Conservation (phyloP, 2,113 vertebrate species). For the Chionomys nivalis region DNA sequence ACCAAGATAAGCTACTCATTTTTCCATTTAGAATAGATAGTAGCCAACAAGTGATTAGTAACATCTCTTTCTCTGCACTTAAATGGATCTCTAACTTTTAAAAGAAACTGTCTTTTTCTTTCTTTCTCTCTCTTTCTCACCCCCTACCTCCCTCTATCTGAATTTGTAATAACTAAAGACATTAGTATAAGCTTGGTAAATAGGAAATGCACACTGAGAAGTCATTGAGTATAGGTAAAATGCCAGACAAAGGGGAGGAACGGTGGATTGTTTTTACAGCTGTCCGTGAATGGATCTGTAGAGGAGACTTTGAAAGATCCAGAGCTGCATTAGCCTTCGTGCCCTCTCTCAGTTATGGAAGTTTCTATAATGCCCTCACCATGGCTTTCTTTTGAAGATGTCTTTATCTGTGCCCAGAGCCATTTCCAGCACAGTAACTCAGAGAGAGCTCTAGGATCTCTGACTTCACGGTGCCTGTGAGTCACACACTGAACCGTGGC, state of each 20-base stretch:
- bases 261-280: neutral
- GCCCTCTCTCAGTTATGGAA: neutral
- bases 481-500: neutral
- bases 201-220: neutral
- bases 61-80: neutral
- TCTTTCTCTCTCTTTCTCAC: neutral
- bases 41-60: conserved; percentile 1
- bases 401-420: neutral
- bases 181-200: neutral
- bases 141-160: neutral
- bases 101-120: neutral
- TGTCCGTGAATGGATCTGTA: neutral
- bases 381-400: neutral
- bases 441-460: neutral
- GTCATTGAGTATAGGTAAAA: neutral
- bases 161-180: neutral
- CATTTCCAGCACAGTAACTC: neutral
- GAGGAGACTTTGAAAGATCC: neutral
- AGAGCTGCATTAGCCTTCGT: neutral
- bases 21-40: neutral
- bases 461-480: neutral
- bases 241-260: too few relatives aligned
- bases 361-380: neutral
- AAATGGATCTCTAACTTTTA: neutral
- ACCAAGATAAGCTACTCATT: neutral